Base-by-base conservation (phyloP, 2,113 vertebrate genomes). In the Laterallus jamaicensis region DNA sequence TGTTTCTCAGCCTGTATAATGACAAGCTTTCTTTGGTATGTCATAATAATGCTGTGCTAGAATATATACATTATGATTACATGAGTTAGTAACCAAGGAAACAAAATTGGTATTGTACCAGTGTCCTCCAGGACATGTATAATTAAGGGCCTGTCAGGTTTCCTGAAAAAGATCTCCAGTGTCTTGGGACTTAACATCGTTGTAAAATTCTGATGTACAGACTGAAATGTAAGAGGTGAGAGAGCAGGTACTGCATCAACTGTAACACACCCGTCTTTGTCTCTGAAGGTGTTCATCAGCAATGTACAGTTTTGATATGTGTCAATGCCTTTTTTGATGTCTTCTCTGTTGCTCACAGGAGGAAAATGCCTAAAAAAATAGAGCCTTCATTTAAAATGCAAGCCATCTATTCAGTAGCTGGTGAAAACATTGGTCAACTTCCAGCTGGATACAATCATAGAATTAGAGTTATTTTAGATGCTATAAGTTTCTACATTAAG, bases 91-190 rank as follows among this genome's bases (percentile, higher is more conserved):
- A 97, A 93, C 63, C 86, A 95, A 91, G 81, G 50, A 68, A 95
- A 96, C 55, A 82, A 42, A 94, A 95, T 82, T 76, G 67, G 37
- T 64, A n/a, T 81, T 82, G 44, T 87, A 88, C 63, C 14, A 74
- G 15, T 78, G 70, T 88, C 81, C 82, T 90, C 16, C 55, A 92
- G 39, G 77, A 93, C 66, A 84, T 83, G 31, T 64, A 74, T 96
- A 94, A 96, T 97, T 96, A 95, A 96, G 20, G 54, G 20, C 73
- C 74, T 95, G 86, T 89, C 95, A 95, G 75, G 15, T 87, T 94
- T 93, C 86, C 89, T 94, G 92, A 75, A 84, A 80, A 91, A 78
- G 62, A 92, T 95, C 58, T 86, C 31, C 62, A 21, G 19, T 96
- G 56, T 94, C 56, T 86, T 2, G 15, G 44, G 35, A 50, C 35